These are phyloP conservation scores for Leptinotarsa peninsularis DNA, from an alignment of 2,888 invertebrate species.

Conservation along the genomic window DNA sequence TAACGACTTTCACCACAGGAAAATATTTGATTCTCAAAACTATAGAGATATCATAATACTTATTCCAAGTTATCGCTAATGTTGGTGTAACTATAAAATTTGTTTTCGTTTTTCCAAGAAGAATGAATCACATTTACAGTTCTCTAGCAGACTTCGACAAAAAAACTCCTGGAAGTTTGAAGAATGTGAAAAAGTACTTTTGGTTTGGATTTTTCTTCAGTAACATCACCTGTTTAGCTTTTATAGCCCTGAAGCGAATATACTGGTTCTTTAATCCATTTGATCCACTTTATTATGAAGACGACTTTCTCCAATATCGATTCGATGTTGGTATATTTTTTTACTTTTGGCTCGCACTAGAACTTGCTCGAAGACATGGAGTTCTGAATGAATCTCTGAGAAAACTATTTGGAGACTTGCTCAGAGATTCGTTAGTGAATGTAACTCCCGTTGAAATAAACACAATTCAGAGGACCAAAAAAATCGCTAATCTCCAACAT, in stretches of 20 bases:
- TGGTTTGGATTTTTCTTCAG: conserved; percentile 1
- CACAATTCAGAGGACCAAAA: background rate
- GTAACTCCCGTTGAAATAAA: background rate
- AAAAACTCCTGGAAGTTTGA: background rate
- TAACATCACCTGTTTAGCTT: background rate
- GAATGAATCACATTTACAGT: background rate
- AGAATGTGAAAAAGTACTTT: background rate
- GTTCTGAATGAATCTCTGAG: background rate
- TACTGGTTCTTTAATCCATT: background rate
- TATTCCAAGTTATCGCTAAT: no score
- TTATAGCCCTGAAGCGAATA: background rate
- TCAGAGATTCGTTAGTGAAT: background rate
- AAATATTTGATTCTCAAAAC: background rate
- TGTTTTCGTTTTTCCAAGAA: background rate
- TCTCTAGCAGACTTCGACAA: background rate
- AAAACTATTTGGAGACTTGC: background rate
- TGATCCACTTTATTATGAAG: background rate
- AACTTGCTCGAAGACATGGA: background rate
- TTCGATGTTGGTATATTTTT: background rate
- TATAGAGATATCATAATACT: background rate
- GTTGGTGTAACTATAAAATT: background rate
- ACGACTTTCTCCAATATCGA: background rate
- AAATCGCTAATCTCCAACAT: background rate
- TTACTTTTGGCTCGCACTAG: background rate
- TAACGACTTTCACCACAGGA: background rate